These are phyloP conservation scores for Gopherus flavomarginatus DNA, from an alignment of 2,113 vertebrate genomes.

Conservation along the genomic window DNA sequence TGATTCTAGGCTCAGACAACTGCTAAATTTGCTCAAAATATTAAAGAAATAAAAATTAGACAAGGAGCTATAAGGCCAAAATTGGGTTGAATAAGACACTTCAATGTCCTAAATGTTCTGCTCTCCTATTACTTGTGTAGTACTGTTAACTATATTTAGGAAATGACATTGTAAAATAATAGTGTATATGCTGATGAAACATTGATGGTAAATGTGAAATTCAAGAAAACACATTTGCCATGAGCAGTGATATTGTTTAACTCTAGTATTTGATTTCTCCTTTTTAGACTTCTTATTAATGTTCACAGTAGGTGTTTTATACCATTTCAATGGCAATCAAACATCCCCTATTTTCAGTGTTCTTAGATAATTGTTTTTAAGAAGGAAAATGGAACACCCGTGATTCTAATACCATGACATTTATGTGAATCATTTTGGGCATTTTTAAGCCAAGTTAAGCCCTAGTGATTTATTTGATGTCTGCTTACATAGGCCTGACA, in stretches of 20 bases:
- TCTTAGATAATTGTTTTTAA: neutral
- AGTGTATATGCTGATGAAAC: neutral
- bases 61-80: neutral
- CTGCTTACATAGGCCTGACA: neutral
- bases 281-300: neutral
- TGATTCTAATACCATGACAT: neutral
- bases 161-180: neutral
- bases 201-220: neutral
- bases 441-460: neutral
- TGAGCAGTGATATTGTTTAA: neutral
- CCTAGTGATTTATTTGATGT: neutral
- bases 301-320: neutral
- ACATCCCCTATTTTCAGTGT: neutral
- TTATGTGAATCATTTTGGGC: neutral
- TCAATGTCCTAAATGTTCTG: neutral
- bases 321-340: neutral
- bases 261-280: neutral
- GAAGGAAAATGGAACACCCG: neutral
- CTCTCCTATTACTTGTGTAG: constrained; percentile 1
- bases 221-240: neutral
- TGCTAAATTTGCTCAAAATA: constrained; percentile 31
- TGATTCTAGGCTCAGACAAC: constrained; percentile 44
- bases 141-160: neutral
- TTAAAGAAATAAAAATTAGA: neutral
- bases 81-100: constrained; percentile 8